Conservation (phyloP, 2,113 vertebrate genomes). For the Genyomyrus donnyi region DNA sequence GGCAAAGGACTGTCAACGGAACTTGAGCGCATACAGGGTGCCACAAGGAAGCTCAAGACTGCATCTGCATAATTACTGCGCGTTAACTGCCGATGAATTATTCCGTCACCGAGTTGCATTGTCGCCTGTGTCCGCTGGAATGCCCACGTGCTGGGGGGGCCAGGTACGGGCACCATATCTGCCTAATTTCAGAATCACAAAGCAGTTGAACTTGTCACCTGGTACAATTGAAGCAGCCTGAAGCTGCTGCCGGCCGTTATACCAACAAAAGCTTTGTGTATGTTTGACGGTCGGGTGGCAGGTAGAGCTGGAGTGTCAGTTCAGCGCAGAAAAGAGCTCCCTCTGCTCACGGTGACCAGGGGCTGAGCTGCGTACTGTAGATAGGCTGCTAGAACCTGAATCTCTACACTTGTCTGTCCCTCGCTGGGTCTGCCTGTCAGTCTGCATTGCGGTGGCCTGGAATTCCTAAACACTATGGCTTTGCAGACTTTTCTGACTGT, state of each 20-base stretch:
- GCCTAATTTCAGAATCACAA: conserved; percentile 11
- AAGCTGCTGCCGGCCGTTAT: neutral
- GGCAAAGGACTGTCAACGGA: conserved; percentile 26
- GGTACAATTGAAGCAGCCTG: neutral
- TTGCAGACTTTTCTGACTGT: neutral
- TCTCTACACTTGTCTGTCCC: neutral
- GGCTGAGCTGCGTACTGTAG: neutral
- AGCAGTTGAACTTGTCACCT: conserved; percentile 7
- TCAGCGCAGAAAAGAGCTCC: neutral
- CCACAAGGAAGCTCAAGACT: conserved; percentile 41
- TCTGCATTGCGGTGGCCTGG: neutral
- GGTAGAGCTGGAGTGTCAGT: neutral
- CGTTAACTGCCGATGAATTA: conserved; percentile 47
- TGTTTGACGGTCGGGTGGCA: neutral
- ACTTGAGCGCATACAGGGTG: conserved; percentile 26
- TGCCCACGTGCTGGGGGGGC: neutral
- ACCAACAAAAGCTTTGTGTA: neutral
- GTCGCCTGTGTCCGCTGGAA: neutral
- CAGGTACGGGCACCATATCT: neutral
- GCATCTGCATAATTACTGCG: conserved; percentile 53
- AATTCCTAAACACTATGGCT: neutral
- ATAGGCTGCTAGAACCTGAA: neutral
- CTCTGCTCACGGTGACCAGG: neutral
- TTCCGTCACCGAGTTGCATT: conserved; percentile 48
- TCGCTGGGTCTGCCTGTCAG: neutral